These are phyloP conservation scores for Zaprionus nigranus DNA, from an alignment of 1,140 invertebrate genomes.

Conservation along the genomic window DNA sequence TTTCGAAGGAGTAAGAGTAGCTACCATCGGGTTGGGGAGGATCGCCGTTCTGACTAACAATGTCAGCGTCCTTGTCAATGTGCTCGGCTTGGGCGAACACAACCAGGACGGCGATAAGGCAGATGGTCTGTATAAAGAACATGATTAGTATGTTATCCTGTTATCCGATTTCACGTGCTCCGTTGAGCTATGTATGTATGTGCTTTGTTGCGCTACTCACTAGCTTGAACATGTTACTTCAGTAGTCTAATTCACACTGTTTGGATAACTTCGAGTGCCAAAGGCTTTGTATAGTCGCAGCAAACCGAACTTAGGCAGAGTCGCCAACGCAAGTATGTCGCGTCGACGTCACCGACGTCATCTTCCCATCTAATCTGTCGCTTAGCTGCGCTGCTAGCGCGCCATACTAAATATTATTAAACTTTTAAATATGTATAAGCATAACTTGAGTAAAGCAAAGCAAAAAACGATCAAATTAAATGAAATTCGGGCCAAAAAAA, in stretches of 20 bases:
- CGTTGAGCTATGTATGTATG: background rate
- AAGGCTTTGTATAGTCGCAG: conserved; percentile 58
- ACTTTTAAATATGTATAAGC: conserved; percentile 49
- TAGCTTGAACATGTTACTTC: conserved; percentile 81
- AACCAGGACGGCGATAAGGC: conserved; percentile 65
- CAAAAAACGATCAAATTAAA: conserved; percentile 57
- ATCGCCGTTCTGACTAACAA: conserved; percentile 24
- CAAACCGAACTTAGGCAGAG: conserved; percentile 12
- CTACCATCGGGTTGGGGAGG: conserved; percentile 71
- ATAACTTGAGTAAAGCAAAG: conserved; percentile 52
- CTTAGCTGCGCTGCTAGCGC: conserved; percentile 41
- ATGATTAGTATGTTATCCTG: conserved; percentile 1
- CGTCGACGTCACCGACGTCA: conserved; percentile 8
- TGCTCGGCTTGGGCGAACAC: conserved; percentile 70
- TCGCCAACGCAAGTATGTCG: conserved; percentile 35
- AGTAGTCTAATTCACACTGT: conserved; percentile 74
- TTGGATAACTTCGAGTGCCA: conserved; percentile 60
- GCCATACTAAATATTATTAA: conserved; percentile 70
- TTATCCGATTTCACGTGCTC: background rate
- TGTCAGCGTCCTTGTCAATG: conserved; percentile 68
- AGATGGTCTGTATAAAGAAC: conserved; percentile 48
- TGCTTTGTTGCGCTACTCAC: conserved; percentile 59
- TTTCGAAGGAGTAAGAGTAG: conserved; percentile 46
- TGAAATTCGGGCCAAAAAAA: conserved; percentile 51
- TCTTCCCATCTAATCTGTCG: conserved; percentile 64